Conservation (phyloP, 2,113 vertebrate species). For the Elephas maximus region DNA sequence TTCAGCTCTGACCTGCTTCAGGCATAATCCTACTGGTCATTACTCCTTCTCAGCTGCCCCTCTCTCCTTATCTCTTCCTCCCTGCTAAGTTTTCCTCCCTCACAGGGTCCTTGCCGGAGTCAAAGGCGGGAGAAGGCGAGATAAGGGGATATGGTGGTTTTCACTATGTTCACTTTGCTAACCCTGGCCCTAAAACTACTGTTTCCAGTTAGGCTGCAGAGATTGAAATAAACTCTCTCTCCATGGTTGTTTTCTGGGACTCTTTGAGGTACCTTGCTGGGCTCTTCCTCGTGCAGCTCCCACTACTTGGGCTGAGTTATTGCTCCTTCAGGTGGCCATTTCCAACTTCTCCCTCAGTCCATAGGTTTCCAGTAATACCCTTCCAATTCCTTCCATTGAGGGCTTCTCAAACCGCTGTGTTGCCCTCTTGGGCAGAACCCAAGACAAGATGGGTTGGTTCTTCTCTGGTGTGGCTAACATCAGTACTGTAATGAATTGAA, state of each 20-base stretch:
- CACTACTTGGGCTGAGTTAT: not conserved
- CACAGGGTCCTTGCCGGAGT: not conserved
- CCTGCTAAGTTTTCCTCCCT: not conserved
- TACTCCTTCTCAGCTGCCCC: not conserved
- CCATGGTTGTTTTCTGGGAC: not conserved
- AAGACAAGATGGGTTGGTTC: not conserved
- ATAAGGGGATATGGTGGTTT: not conserved
- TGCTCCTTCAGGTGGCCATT: not conserved
- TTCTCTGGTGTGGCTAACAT: not conserved
- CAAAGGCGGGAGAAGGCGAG: not conserved
- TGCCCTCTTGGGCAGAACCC: not conserved
- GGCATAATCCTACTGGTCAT: not conserved
- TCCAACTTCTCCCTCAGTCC: not conserved
- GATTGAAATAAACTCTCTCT: not conserved
- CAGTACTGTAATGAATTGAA: not conserved
- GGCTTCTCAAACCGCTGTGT: not conserved
- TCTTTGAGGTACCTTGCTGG: not conserved
- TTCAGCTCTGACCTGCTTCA: not conserved
- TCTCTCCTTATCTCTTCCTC: not conserved
- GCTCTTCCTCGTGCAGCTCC: not conserved
- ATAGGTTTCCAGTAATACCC: not conserved
- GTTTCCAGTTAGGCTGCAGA: no score
- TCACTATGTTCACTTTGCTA: not conserved
- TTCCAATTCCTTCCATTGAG: not conserved
- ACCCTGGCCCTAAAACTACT: not conserved